A percentile compares a stretch with the other conserved stretches of the same genome.
Evolutionary conservation across 2,797 vertebrate genomes (phyloP).

Genomic region (Steatocranus sp.): DNA sequence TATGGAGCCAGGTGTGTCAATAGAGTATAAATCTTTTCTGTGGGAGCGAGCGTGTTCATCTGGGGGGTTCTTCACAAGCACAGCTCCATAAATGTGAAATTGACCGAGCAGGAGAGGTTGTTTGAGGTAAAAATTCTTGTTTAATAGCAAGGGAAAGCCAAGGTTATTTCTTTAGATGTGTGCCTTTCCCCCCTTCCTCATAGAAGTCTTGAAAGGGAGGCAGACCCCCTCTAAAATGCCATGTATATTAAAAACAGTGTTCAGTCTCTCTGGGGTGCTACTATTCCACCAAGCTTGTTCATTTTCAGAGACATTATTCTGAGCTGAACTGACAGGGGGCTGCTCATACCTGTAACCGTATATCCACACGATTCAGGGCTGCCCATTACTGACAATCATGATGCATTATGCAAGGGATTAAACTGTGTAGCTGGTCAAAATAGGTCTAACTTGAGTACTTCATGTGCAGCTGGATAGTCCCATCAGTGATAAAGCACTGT

Average conservation of each 20-base stretch:
- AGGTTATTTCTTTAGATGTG: constrained; percentile 64
- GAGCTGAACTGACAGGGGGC: constrained; percentile 31
- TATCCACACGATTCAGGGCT: background rate
- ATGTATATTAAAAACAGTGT: constrained; percentile 49
- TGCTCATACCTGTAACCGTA: constrained; percentile 3
- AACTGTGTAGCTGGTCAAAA: background rate
- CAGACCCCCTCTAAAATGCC: constrained; percentile 18
- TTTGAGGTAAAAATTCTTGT: constrained; percentile 54
- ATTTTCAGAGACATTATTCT: constrained; percentile 51
- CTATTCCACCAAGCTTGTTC: constrained; percentile 36
- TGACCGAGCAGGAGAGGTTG: constrained; percentile 45
- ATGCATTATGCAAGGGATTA: background rate
- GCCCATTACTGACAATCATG: background rate
- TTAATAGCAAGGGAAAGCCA: constrained; percentile 62
- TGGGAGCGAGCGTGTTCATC: constrained; percentile 30
- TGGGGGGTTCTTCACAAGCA: constrained; percentile 45
- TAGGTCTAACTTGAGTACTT: background rate
- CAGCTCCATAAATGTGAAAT: constrained; percentile 69
- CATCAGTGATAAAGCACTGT: background rate
- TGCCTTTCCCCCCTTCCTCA: background rate
- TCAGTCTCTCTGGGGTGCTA: constrained; percentile 7
- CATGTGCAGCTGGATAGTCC: background rate
- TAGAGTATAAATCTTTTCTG: constrained; percentile 63
- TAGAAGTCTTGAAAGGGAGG: background rate
- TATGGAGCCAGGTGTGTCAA: constrained; percentile 60